These are phyloP conservation scores for Ammodramus savannarum DNA, from an alignment of 2,113 vertebrate genomes.

Conservation along the genomic window DNA sequence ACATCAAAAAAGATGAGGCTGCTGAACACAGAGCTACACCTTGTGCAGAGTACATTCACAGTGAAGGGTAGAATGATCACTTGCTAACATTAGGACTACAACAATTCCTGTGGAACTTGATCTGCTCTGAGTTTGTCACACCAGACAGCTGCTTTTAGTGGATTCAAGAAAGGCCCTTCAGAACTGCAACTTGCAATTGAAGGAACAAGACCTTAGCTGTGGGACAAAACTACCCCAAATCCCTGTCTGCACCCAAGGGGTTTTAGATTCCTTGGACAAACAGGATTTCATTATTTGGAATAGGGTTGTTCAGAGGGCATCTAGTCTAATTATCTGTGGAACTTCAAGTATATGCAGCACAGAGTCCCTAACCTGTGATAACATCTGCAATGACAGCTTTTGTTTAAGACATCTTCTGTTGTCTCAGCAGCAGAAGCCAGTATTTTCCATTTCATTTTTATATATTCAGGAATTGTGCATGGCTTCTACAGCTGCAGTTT, in stretches of 20 bases:
- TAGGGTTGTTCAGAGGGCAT: not conserved
- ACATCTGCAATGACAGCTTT: not conserved
- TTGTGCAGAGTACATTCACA: not conserved
- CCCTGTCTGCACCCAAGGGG: not conserved
- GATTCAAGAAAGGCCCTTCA: not conserved
- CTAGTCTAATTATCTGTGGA: not conserved
- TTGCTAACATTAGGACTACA: not conserved
- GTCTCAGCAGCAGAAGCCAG: not conserved
- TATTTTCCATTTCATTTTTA: not conserved
- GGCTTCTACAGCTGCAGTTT: not conserved
- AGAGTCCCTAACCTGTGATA: not conserved
- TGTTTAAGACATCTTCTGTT: not conserved
- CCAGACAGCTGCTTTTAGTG: not conserved
- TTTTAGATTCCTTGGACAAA: not conserved
- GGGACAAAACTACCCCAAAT: not conserved
- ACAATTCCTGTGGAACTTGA: not conserved
- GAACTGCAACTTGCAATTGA: not conserved
- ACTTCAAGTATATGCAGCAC: not conserved
- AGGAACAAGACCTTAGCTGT: not conserved
- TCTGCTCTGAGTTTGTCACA: not conserved
- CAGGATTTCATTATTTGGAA: not conserved
- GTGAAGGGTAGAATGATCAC: not conserved
- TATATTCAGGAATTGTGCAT: not conserved
- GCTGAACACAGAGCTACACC: not conserved
- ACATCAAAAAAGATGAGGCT: not conserved